Evolutionary conservation across 2,888 invertebrate species (phyloP).

Genomic region (Plebejus argus): DNA sequence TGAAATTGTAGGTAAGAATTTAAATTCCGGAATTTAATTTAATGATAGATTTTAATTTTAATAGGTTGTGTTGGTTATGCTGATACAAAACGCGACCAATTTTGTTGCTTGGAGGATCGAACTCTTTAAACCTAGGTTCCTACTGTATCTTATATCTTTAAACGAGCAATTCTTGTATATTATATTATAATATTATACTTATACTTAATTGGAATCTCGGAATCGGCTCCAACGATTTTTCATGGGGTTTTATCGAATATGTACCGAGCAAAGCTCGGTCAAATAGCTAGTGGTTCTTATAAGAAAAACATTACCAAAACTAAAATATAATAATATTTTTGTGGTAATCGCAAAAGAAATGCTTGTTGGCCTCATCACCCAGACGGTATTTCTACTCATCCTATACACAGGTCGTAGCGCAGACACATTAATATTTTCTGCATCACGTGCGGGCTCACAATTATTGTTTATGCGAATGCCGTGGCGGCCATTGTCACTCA

Average conservation of each 20-base stretch:
- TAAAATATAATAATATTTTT: background rate
- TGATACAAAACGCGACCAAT: too few species aligned
- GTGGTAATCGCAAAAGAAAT: background rate
- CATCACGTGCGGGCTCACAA: slow-evolving; percentile 47
- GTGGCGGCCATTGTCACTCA: slow-evolving; percentile 47
- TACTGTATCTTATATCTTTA: too few species aligned
- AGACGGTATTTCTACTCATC: background rate
- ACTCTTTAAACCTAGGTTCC: too few species aligned
- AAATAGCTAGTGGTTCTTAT: too few species aligned
- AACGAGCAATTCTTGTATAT: too few species aligned
- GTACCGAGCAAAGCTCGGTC: too few species aligned
- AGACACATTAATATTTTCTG: slow-evolving; percentile 50
- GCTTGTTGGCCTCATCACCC: background rate
- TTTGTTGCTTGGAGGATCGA: too few species aligned
- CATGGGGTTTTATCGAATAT: too few species aligned
- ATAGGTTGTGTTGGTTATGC: background rate
- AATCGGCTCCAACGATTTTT: too few species aligned
- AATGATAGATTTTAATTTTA: background rate
- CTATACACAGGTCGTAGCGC: background rate
- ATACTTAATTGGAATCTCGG: too few species aligned
- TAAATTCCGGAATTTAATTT: background rate
- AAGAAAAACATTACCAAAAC: background rate
- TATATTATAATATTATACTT: too few species aligned
- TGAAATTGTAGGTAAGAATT: background rate
- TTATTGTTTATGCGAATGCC: slow-evolving; percentile 54